Evolutionary conservation across 1,140 invertebrate species (phyloP).

Genomic region (Eumeta japonica): DNA sequence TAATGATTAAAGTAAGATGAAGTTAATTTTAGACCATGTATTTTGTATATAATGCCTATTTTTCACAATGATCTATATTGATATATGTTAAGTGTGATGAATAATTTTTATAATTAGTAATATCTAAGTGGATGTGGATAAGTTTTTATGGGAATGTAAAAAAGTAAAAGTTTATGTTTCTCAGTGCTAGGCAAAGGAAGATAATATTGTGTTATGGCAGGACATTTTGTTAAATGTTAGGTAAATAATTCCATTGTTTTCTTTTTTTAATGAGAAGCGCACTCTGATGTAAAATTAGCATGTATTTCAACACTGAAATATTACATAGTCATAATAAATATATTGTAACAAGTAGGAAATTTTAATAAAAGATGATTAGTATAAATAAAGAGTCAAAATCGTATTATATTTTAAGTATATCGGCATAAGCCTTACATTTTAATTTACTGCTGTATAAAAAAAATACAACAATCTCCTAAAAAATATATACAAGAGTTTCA

Average conservation of each 20-base stretch:
- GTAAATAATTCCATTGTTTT: constrained; percentile 34
- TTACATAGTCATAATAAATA: too few relatives aligned
- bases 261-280: constrained; percentile 22
- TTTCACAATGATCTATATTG: too few relatives aligned
- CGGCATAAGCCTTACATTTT: constrained; percentile 37
- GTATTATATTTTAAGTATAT: constrained; percentile 50
- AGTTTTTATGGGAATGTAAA: too few relatives aligned
- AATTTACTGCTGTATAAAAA: constrained; percentile 44
- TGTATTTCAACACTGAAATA: too few relatives aligned
- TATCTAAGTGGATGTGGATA: constrained; percentile 14
- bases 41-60: too few relatives aligned
- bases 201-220: constrained; percentile 28
- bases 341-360: constrained; percentile 43
- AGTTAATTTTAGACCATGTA: too few relatives aligned
- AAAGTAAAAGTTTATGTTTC: too few relatives aligned
- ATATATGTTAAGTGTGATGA: constrained; percentile 23
- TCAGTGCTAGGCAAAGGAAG: constrained; percentile 21
- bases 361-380: constrained; percentile 40
- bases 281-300: constrained; percentile 25
- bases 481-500: constrained; percentile 38
- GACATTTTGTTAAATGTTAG: constrained; percentile 21
- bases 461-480: constrained; percentile 45
- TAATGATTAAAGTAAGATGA: too few relatives aligned
- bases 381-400: constrained; percentile 46
- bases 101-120: constrained; percentile 8